Evolutionary conservation across 2,888 invertebrate genomes (phyloP), one percentile per base, ranked within the genome.

Genomic region (Eumerus sabulonum): DNA sequence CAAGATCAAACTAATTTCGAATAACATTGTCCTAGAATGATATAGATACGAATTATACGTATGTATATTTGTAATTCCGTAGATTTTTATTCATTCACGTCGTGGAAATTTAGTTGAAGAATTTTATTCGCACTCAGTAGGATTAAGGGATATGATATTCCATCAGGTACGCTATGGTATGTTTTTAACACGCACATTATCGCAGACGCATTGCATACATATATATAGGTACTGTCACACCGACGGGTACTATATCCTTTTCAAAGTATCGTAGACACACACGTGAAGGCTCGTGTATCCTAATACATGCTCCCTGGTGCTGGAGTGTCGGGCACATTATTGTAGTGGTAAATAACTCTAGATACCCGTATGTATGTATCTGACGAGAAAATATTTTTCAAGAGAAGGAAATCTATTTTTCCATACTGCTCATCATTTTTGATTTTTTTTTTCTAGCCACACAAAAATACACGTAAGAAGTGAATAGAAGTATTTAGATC

Each of bases 61-160:
- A 42, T n/a, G 27, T 27, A 7, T 13, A 7, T 48, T 45, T 44
- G 38, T 54, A 38, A 12, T 16, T 13, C 11, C 17, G 13, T 42
- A 16, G 45, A 17, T 36, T 19, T n/a, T 13, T 67, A 51, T 51
- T 64, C 27, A 27, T 27, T n/a, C n/a, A 27, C 2, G 27, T 27
- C 7, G 27, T 27, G 27, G 27, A 27, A 27, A 27, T 27, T 27
- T 27, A 7, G 27, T 66, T 35, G 67, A 72, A 72, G 44, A 47
- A 62, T n/a, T 36, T 38, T n/a, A 47, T 59, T 63, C 27, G 7
- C 27, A 27, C 48, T 63, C 59, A 53, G 64, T 19, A 68, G 73
- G 73, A 79, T 79, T 79, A 74, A 73, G 70, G 74, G 74, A 79
- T 74, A 74, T 74, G 68, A 54, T 74, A 60, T 79, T 64, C 50